A percentile compares a stretch with the other conserved stretches of the same genome.
Evolutionary conservation across 2,888 invertebrate genomes (phyloP).

Genomic region (Oscheius sp.): DNA sequence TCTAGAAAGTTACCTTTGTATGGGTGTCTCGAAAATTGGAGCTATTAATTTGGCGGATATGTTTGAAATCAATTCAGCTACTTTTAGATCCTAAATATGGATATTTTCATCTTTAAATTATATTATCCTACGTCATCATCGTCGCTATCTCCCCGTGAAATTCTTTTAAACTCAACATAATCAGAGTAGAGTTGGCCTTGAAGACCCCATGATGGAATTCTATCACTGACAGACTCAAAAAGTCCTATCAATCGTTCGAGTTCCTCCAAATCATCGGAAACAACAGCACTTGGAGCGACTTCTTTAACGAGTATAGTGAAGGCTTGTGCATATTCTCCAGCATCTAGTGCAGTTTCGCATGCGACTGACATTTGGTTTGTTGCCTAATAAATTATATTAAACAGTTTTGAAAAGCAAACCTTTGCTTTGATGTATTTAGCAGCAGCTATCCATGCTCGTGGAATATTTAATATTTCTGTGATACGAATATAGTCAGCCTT

Average conservation of each 20-base stretch:
- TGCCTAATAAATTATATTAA: conserved; percentile 6
- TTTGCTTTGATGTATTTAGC: conserved; percentile 46
- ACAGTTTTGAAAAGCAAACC: conserved; percentile 20
- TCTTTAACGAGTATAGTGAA: conserved; percentile 44
- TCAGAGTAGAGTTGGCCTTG: conserved; percentile 51
- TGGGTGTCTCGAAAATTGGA: conserved; percentile 33
- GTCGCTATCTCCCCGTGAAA: not conserved
- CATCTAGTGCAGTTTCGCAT: conserved; percentile 40
- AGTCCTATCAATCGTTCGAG: conserved; percentile 35
- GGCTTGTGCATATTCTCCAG: conserved; percentile 32
- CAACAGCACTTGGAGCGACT: conserved; percentile 52
- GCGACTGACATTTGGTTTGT: conserved; percentile 30
- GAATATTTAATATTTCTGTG: conserved; percentile 32
- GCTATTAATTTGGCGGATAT: conserved; percentile 42
- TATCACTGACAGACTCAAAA: conserved; percentile 38
- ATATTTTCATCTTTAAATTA: not conserved
- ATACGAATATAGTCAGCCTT: conserved; percentile 30
- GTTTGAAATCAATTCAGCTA: conserved; percentile 30
- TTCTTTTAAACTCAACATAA: conserved; percentile 37
- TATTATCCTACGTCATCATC: conserved; percentile 16
- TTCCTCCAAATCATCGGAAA: conserved; percentile 34
- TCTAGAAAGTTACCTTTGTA: conserved; percentile 25
- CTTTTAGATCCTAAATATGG: conserved; percentile 2
- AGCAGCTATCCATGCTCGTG: conserved; percentile 46
- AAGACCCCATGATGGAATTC: conserved; percentile 49